Evolutionary conservation across 2,888 invertebrate genomes (phyloP).

Genomic region (Schrankia costaestrigalis): DNA sequence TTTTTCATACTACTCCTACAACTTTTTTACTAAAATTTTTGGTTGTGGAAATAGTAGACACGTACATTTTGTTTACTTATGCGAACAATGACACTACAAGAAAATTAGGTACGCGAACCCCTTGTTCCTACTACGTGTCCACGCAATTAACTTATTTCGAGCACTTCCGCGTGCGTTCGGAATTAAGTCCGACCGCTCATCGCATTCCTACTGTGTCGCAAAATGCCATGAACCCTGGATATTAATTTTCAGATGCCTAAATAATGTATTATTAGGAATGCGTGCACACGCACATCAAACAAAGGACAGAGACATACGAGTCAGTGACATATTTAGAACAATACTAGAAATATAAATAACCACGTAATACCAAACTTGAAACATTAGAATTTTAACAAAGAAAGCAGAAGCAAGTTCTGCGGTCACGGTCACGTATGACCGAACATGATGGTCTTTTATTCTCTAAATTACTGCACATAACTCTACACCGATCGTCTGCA

Average conservation of each 20-base stretch:
- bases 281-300: not conserved
- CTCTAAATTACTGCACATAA: conserved; percentile 70
- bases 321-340: conserved; percentile 4
- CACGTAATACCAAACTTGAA: conserved; percentile 33
- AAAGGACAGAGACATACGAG: not conserved
- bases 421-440: conserved; percentile 74
- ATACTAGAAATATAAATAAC: conserved; percentile 12
- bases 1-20: too few relatives aligned
- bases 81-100: too few relatives aligned
- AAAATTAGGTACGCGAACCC: too few relatives aligned
- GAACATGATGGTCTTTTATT: conserved; percentile 69
- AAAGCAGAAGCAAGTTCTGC: conserved; percentile 64
- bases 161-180: conserved; percentile 70
- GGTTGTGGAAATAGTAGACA: too few relatives aligned
- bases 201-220: conserved; percentile 57
- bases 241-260: not conserved
- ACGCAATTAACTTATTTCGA: conserved; percentile 72
- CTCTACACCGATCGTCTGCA: conserved; percentile 58
- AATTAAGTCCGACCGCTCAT: conserved; percentile 56
- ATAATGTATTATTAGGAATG: not conserved
- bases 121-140: too few relatives aligned
- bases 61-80: too few relatives aligned
- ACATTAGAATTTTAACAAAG: conserved; percentile 52
- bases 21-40: too few relatives aligned
- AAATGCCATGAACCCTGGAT: not conserved